A percentile compares a stretch with the other conserved stretches of the same genome.
Conservation (phyloP, 2,113 vertebrate species). For the Smithornis capensis region DNA sequence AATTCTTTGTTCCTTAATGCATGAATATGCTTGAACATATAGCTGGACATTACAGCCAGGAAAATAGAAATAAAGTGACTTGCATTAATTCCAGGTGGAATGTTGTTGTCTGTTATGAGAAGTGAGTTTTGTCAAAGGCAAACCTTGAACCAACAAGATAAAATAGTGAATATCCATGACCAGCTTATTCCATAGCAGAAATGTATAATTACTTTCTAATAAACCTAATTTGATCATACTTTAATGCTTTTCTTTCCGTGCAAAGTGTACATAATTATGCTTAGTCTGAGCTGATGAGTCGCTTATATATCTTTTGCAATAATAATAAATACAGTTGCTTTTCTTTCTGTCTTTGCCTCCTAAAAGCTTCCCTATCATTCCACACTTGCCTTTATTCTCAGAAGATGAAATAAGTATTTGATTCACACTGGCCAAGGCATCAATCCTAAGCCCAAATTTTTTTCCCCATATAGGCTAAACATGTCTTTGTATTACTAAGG, state of each 20-base stretch:
- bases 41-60: neutral
- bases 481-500: neutral
- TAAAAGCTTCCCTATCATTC: neutral
- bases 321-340: neutral
- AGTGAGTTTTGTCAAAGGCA: neutral
- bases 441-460: neutral
- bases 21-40: neutral
- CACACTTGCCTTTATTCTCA: neutral
- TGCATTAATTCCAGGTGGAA: neutral
- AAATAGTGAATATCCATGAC: neutral
- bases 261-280: neutral
- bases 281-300: neutral
- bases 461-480: neutral
- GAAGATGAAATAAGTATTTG: neutral
- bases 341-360: neutral
- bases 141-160: neutral
- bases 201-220: neutral
- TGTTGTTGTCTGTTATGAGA: neutral
- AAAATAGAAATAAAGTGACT: neutral
- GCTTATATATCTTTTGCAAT: neutral
- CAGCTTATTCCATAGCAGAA: neutral
- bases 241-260: neutral
- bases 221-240: neutral
- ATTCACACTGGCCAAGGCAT: neutral
- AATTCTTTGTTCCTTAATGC: neutral